phyloP scores from a whole-genome alignment of 2,888 invertebrate species.

The Hemithea aestivaria region DNA sequence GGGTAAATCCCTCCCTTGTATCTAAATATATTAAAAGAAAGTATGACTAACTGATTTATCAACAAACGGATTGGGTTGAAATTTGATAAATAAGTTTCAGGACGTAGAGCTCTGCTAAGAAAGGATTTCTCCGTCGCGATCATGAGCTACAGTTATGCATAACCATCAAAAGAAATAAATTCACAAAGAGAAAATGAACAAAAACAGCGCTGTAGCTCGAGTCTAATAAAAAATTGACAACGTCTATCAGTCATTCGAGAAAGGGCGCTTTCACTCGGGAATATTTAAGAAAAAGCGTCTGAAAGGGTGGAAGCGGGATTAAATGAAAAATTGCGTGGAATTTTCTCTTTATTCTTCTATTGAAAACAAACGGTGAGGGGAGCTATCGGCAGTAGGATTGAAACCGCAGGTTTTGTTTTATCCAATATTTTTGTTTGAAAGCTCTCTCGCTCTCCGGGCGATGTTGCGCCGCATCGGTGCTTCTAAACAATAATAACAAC shows the following conservation, averaged over 20 bases:
- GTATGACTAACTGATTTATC: no score
- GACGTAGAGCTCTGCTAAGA: no score
- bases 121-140: no score
- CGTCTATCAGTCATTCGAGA: slow-evolving; percentile 11
- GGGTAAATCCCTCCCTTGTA: no score
- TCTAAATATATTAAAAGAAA: no score
- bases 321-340: slow-evolving; percentile 19
- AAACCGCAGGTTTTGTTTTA: background rate
- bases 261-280: slow-evolving; percentile 14
- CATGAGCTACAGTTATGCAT: no score
- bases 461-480: no score
- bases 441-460: background rate
- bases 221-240: slow-evolving; percentile 6
- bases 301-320: slow-evolving; percentile 15
- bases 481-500: no score
- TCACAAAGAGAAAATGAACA: background rate
- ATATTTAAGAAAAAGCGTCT: slow-evolving; percentile 14
- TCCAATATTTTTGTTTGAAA: slow-evolving; percentile 5
- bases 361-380: slow-evolving; percentile 17
- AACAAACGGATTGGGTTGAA: no score
- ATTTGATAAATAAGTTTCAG: no score
- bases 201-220: slow-evolving; percentile 5
- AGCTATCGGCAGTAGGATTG: slow-evolving; percentile 1
- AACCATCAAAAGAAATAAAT: no score
- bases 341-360: slow-evolving; percentile 16